Conservation (phyloP, 2,113 vertebrate genomes). For the Agapornis roseicollis region DNA sequence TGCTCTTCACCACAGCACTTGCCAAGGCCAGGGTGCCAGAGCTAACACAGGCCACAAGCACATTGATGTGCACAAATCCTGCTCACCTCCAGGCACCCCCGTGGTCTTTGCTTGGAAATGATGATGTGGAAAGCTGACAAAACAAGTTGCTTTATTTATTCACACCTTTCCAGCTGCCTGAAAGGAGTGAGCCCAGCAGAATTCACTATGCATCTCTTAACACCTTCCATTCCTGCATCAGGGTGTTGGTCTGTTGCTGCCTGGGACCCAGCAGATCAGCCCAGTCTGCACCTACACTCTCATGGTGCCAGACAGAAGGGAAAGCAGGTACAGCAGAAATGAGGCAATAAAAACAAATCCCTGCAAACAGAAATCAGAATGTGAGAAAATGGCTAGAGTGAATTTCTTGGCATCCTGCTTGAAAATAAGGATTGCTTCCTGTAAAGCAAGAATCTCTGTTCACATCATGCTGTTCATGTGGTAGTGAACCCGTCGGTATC, state of each 20-base stretch:
- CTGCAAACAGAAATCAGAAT: background rate
- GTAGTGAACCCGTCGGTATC: accelerated
- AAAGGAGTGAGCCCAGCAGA: background rate
- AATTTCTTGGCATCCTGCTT: background rate
- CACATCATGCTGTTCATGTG: accelerated
- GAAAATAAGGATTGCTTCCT: background rate
- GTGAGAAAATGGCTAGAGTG: background rate
- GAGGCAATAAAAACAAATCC: background rate
- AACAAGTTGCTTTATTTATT: background rate
- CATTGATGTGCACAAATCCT: accelerated
- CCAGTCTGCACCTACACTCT: background rate
- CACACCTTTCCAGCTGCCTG: background rate
- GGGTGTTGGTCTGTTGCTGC: background rate
- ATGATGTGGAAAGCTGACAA: accelerated
- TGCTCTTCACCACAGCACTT: background rate
- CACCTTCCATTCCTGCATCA: accelerated
- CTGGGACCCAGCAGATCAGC: background rate
- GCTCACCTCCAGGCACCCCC: background rate
- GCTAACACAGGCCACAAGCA: background rate
- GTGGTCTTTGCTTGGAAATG: background rate
- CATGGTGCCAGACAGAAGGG: background rate
- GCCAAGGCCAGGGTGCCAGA: background rate
- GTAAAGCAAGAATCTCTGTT: background rate
- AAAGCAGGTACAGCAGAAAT: background rate
- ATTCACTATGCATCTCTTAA: background rate